A percentile compares a stretch with the other conserved stretches of the same genome.
phyloP scores from a whole-genome alignment of 92 coral and sea anemone genomes.

The Blastomussa wellsi region DNA sequence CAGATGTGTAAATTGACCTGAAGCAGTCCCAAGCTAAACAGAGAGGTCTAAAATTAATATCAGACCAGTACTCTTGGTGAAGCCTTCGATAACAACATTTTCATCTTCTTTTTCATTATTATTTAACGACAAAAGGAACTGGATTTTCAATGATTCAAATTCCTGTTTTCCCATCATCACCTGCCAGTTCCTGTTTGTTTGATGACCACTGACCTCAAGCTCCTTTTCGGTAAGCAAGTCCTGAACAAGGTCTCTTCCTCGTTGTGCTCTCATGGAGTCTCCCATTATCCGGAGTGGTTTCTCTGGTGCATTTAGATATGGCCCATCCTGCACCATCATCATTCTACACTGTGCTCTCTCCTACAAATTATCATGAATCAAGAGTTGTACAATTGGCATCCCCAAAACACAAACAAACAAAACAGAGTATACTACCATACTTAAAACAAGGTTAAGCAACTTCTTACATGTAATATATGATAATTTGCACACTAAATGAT shows the following conservation, averaged over 20 bases:
- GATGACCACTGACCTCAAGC: slow-evolving; percentile 73
- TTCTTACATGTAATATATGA: no score
- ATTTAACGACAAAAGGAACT: neutral
- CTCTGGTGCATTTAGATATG: slow-evolving; percentile 88
- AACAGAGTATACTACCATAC: neutral
- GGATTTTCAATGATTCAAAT: neutral
- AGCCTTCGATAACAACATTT: no score
- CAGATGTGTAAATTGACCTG: no score
- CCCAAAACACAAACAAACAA: neutral
- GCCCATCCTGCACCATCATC: slow-evolving; percentile 99
- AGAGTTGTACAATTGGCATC: neutral
- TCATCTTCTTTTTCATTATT: neutral
- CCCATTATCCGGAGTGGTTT: slow-evolving; percentile 98
- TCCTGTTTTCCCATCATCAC: slow-evolving; percentile 21
- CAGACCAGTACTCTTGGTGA: no score
- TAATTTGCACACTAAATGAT: neutral
- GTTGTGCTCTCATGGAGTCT: slow-evolving; percentile 89
- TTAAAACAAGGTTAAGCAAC: no score
- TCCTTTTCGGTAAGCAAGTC: slow-evolving; percentile 97
- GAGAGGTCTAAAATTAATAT: no score
- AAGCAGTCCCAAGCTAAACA: no score
- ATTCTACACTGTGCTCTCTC: slow-evolving; percentile 99
- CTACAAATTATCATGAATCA: slow-evolving; percentile 32
- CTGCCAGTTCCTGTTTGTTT: slow-evolving; percentile 35
- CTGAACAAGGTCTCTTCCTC: slow-evolving; percentile 94